Evolutionary conservation across 1,140 invertebrate genomes (phyloP), one percentile per base, ranked within the genome.

Genomic region (Hesperophylax magnus): DNA sequence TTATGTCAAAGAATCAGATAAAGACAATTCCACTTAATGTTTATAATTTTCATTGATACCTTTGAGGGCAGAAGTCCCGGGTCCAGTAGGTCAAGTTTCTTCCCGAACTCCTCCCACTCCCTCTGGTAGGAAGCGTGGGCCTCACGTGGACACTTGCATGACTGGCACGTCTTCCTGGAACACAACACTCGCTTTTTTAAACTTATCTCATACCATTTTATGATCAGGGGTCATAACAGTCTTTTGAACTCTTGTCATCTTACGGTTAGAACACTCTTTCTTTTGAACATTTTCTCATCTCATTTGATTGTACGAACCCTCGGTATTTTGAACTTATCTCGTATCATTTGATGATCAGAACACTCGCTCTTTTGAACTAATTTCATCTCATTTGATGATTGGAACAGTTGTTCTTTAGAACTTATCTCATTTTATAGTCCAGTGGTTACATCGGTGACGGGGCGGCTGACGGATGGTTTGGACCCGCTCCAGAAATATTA

Each of bases 121-220:
- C 97, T 95, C 86, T 97, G 96, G 88, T 95, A 97, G 78, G 97
- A 93, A 84, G 96, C 96, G 88, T 97, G 96, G 24, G 92, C 89
- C 84, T 97, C 95, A 31, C 96, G 92, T 3, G 96, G 94, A 89
- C 96, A 98, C 85, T 97, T 96, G 88, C 97, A 98, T 78, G 94
- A 94, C 84, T 93, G 94, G 88, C 97, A 98, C 80, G 95, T 95
- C 86, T 96, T 96, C 88, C 95, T 97, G 89, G 2, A 87, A 90
- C 77, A 56, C 1, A 67, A 52, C n/a, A 71, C 11, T 47, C 2
- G 34, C 31, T 27, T 7, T 31, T 67, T 27, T n/a, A 39, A 34
- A 67, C 15, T 27, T n/a, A 24, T 56, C 17, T 56, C 14, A 56
- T 56, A 2, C 8, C 34, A 34, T n/a, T 56, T 34, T 34, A 34